Conservation (phyloP, 2,797 vertebrate species). For the Poecilia picta region DNA sequence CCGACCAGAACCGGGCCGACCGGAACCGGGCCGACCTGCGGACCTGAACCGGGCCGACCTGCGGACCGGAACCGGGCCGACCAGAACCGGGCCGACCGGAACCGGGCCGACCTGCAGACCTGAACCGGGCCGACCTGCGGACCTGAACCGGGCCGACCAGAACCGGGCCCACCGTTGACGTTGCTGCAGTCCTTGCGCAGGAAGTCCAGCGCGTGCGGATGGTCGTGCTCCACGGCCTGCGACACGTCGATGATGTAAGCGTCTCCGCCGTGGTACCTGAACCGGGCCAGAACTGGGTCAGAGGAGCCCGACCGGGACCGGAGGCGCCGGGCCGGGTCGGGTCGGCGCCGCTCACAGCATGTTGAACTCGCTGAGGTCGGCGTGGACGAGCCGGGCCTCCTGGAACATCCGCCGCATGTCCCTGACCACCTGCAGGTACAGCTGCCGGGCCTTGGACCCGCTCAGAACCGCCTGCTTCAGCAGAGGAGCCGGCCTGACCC, state of each 20-base stretch:
- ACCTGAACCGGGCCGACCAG: background rate
- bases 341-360: slow-evolving; percentile 86
- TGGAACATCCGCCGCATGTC: slow-evolving; percentile 96
- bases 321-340: background rate
- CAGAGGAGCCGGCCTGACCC: slow-evolving; percentile 90
- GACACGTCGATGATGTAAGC: slow-evolving; percentile 94
- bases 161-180: slow-evolving; percentile 81
- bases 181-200: slow-evolving; percentile 94
- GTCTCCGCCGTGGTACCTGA: slow-evolving; percentile 86
- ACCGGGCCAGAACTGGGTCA: background rate
- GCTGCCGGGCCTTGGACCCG: slow-evolving; percentile 89
- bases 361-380: slow-evolving; percentile 98
- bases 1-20: too few species aligned
- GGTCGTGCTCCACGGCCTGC: slow-evolving; percentile 95
- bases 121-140: too few species aligned
- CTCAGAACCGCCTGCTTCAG: slow-evolving; percentile 90
- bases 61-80: too few species aligned
- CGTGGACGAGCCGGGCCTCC: slow-evolving; percentile 92
- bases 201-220: slow-evolving; percentile 94
- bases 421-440: slow-evolving; percentile 91
- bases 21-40: too few species aligned
- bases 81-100: too few species aligned
- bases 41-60: too few species aligned
- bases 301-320: too few species aligned
- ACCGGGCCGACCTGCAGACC: too few species aligned